Percentiles rank a stretch among this genome's conserved stretches.
These are phyloP conservation scores for Plagodis dolabraria DNA, from an alignment of 2,888 invertebrate genomes.

Conservation along the genomic window DNA sequence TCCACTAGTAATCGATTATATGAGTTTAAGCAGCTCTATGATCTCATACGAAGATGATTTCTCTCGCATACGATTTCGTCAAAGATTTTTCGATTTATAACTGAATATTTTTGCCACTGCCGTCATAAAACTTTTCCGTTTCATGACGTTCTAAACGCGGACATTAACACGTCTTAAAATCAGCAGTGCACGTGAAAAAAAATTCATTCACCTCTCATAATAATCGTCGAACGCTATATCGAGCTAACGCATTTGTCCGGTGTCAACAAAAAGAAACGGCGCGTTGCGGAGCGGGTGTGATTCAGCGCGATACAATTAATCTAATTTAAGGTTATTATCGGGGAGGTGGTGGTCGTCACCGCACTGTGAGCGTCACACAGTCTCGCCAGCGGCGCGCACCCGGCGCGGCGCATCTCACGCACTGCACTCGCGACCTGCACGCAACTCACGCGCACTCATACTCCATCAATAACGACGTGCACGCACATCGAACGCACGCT, in stretches of 20 bases:
- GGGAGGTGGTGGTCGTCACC: slow-evolving; percentile 63
- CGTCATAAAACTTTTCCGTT: slow-evolving; percentile 29
- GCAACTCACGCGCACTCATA: slow-evolving; percentile 20
- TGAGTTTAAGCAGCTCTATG: slow-evolving; percentile 15
- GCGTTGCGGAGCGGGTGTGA: slow-evolving; percentile 70
- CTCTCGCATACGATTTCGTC: slow-evolving; percentile 8
- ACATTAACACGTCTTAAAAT: slow-evolving; percentile 24
- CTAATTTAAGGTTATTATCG: slow-evolving; percentile 83
- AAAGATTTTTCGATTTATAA: too few relatives aligned
- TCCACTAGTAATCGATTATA: slow-evolving; percentile 17
- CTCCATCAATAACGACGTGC: slow-evolving; percentile 12
- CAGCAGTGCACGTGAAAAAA: slow-evolving; percentile 43
- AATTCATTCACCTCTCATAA: slow-evolving; percentile 65
- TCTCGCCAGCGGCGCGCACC: slow-evolving; percentile 65
- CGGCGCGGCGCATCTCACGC: slow-evolving; percentile 66
- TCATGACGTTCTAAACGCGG: slow-evolving; percentile 19
- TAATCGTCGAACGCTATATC: slow-evolving; percentile 66
- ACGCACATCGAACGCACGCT: slow-evolving; percentile 18
- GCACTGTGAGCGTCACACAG: slow-evolving; percentile 69
- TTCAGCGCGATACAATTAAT: slow-evolving; percentile 83
- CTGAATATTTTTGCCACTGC: slow-evolving; percentile 19
- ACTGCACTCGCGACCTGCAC: slow-evolving; percentile 45
- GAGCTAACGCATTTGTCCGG: slow-evolving; percentile 71
- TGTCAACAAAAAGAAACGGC: slow-evolving; percentile 73
- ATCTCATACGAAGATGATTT: slow-evolving; percentile 11